A percentile compares a stretch with the other conserved stretches of the same genome.
Evolutionary conservation across 2,888 invertebrate genomes (phyloP).

Genomic region (Philereme transversata): DNA sequence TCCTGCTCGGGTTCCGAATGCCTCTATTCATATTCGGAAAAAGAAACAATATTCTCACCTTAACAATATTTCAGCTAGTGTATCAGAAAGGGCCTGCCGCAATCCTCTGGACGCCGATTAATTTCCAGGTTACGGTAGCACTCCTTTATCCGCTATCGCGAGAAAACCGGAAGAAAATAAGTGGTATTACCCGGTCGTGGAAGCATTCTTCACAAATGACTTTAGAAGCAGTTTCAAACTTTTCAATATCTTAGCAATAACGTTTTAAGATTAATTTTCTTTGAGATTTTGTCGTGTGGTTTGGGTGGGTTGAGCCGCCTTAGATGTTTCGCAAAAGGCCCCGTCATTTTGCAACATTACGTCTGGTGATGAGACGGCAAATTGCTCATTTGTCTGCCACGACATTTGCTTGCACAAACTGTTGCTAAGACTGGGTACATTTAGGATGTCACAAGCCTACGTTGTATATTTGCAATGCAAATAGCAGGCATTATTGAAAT

Average conservation of each 20-base stretch:
- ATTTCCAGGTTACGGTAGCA: constrained; percentile 56
- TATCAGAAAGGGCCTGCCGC: constrained; percentile 47
- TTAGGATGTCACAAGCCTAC: constrained; percentile 31
- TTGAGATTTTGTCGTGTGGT: constrained; percentile 26
- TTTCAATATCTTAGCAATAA: constrained; percentile 17
- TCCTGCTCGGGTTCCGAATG: constrained; percentile 46
- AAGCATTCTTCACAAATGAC: constrained; percentile 33
- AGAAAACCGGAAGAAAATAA: constrained; percentile 48
- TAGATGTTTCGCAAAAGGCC: constrained; percentile 55
- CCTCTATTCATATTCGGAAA: constrained; percentile 42
- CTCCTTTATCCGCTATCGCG: constrained; percentile 51
- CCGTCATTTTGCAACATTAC: constrained; percentile 68
- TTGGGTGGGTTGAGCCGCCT: constrained; percentile 16
- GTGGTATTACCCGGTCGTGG: constrained; percentile 36
- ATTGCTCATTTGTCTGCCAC: constrained; percentile 73
- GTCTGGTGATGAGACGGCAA: constrained; percentile 69
- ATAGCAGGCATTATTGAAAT: constrained; percentile 25
- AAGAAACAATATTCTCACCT: constrained; percentile 43
- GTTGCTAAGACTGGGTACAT: constrained; percentile 31
- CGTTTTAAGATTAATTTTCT: constrained; percentile 19
- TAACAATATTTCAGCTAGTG: constrained; percentile 51
- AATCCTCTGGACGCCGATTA: constrained; percentile 64
- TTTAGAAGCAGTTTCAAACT: constrained; percentile 18
- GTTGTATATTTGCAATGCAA: constrained; percentile 31
- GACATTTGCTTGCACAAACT: constrained; percentile 61